Evolutionary conservation across 2,113 vertebrate genomes (phyloP).

Genomic region (Heterocephalus glaber): DNA sequence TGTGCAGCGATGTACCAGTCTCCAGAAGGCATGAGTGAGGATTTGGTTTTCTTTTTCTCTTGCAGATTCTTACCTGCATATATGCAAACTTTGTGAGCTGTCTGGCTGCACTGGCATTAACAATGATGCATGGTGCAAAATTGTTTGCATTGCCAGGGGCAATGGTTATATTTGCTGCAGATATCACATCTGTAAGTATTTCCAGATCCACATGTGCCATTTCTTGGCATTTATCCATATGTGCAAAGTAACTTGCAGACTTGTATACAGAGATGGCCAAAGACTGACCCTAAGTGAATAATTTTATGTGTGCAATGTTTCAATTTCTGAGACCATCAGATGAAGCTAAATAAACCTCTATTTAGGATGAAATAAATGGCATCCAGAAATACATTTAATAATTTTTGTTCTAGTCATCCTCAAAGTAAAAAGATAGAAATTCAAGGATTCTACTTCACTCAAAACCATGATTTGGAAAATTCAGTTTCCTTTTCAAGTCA

Average conservation of each 20-base stretch:
- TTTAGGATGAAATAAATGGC: neutral
- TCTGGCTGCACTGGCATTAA: neutral
- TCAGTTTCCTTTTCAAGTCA: no score
- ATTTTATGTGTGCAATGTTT: neutral
- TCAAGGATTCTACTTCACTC: neutral
- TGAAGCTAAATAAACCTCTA: neutral
- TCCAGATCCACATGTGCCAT: neutral
- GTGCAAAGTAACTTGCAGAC: neutral
- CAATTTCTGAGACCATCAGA: neutral
- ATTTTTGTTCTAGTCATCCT: neutral
- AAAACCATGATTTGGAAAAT: neutral
- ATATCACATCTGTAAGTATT: neutral
- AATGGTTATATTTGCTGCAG: neutral
- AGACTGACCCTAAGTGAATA: neutral
- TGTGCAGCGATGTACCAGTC: neutral
- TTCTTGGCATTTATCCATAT: neutral
- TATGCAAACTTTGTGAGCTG: neutral
- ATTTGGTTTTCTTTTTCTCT: neutral
- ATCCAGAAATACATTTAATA: neutral
- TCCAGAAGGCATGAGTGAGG: neutral
- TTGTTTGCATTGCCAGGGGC: accelerated
- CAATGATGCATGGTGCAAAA: neutral
- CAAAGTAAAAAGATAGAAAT: neutral
- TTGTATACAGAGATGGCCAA: neutral
- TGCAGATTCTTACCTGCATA: neutral